Percentiles rank a stretch among this genome's conserved stretches.
Evolutionary conservation across 1,140 invertebrate species (phyloP).

Genomic region (Zophobas atratus): DNA sequence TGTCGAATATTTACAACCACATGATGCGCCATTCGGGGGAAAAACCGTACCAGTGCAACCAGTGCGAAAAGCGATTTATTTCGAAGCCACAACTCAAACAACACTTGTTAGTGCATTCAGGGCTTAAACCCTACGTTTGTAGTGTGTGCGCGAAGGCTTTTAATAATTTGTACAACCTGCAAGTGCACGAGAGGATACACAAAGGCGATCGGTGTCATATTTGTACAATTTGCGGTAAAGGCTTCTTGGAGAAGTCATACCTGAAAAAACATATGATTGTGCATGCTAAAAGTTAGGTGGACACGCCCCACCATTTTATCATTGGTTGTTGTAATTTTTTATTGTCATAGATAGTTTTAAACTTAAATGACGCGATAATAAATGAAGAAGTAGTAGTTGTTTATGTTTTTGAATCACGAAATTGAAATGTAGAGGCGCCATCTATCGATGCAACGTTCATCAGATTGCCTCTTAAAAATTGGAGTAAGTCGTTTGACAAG

Average conservation of each 20-base stretch:
- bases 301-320: too few species aligned
- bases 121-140: constrained; percentile 77
- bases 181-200: constrained; percentile 59
- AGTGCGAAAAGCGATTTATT: constrained; percentile 81
- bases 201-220: constrained; percentile 57
- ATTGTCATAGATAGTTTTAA: too few species aligned
- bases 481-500: too few species aligned
- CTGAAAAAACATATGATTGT: constrained; percentile 58
- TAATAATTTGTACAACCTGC: constrained; percentile 58
- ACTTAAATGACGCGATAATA: too few species aligned
- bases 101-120: constrained; percentile 76
- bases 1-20: constrained; percentile 69
- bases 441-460: too few species aligned
- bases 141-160: constrained; percentile 74
- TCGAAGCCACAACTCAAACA: constrained; percentile 76
- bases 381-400: too few species aligned
- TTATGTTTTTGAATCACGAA: too few species aligned
- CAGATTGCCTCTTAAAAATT: too few species aligned
- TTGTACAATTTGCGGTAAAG: constrained; percentile 55
- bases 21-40: constrained; percentile 82
- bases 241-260: constrained; percentile 58
- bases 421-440: too few species aligned
- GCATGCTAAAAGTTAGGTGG: constrained; percentile 44
- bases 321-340: too few species aligned
- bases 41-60: constrained; percentile 80